phyloP scores from a whole-genome alignment of 2,888 invertebrate genomes.

The Drosophila paranaensis region DNA sequence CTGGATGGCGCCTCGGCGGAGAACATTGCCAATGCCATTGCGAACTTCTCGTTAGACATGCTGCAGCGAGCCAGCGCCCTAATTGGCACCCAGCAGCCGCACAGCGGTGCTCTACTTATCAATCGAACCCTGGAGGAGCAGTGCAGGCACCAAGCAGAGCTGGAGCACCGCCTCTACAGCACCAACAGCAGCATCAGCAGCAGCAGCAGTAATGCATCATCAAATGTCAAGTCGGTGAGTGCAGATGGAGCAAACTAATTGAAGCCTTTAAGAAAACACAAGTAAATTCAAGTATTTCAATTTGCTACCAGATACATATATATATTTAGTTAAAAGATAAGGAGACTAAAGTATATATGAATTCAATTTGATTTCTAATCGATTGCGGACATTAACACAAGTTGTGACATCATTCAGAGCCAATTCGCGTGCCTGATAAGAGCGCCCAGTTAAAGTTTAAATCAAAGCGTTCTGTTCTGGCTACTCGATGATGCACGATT shows the following conservation, averaged over 20 bases:
- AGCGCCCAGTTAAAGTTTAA: not conserved
- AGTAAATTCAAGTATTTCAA: too few relatives aligned
- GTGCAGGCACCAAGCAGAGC: slow-evolving; percentile 65
- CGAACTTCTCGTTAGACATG: slow-evolving; percentile 78
- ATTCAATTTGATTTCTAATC: not conserved
- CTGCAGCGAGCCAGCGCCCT: slow-evolving; percentile 70
- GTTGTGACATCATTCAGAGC: slow-evolving; percentile 3
- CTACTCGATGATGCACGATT: slow-evolving; percentile 6
- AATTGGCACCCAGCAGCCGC: slow-evolving; percentile 60
- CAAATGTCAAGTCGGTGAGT: slow-evolving; percentile 48
- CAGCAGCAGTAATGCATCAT: slow-evolving; percentile 2
- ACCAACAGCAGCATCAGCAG: not conserved
- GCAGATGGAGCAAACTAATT: not conserved
- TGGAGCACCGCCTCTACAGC: slow-evolving; percentile 32
- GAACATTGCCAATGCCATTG: slow-evolving; percentile 68
- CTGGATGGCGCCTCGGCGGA: slow-evolving; percentile 61
- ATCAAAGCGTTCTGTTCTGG: slow-evolving; percentile 1
- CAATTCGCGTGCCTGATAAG: slow-evolving; percentile 11
- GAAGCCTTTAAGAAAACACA: not conserved
- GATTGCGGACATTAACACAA: slow-evolving; percentile 1
- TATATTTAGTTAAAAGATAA: not conserved
- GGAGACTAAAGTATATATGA: not conserved
- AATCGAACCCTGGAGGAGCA: slow-evolving; percentile 74
- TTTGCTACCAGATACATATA: not conserved
- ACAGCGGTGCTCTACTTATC: slow-evolving; percentile 45